phyloP scores from a whole-genome alignment of 2,888 invertebrate species.

The Pycnomerus fuliginosus region DNA sequence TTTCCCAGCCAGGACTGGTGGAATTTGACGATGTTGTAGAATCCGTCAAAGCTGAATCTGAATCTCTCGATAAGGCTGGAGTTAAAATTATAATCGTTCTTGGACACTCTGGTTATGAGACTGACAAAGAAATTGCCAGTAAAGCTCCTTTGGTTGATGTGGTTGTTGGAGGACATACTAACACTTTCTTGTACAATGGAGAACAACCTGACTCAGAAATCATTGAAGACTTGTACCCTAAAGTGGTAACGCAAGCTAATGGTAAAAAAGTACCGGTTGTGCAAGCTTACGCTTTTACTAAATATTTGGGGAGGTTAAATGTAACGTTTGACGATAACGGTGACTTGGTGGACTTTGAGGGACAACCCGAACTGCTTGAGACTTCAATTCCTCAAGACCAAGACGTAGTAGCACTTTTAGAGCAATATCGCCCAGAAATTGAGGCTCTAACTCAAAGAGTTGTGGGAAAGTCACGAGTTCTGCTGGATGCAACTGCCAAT shows the following conservation, averaged over 20 bases:
- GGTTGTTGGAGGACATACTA: slow-evolving; percentile 89
- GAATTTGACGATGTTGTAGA: slow-evolving; percentile 65
- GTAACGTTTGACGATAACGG: slow-evolving; percentile 70
- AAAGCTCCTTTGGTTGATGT: slow-evolving; percentile 78
- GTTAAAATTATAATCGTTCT: slow-evolving; percentile 82
- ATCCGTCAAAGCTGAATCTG: slow-evolving; percentile 66
- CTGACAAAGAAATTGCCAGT: slow-evolving; percentile 74
- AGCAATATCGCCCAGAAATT: slow-evolving; percentile 61
- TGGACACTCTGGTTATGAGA: slow-evolving; percentile 83
- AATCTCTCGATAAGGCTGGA: slow-evolving; percentile 62
- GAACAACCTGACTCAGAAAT: slow-evolving; percentile 67
- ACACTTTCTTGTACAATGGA: slow-evolving; percentile 86
- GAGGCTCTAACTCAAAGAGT: slow-evolving; percentile 56
- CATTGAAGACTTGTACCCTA: slow-evolving; percentile 77
- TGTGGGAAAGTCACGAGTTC: slow-evolving; percentile 70
- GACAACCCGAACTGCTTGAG: slow-evolving; percentile 77
- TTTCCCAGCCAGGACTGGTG: slow-evolving; percentile 55
- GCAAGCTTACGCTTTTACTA: slow-evolving; percentile 88
- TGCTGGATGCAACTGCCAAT: slow-evolving; percentile 63
- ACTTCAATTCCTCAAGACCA: slow-evolving; percentile 64
- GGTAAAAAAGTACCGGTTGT: slow-evolving; percentile 79
- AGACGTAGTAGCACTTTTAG: slow-evolving; percentile 62
- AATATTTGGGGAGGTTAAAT: slow-evolving; percentile 81
- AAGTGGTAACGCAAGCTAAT: slow-evolving; percentile 65
- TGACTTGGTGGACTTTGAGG: slow-evolving; percentile 65